Base-by-base conservation (phyloP, 1,140 invertebrate genomes). In the Danaus plexippus region DNA sequence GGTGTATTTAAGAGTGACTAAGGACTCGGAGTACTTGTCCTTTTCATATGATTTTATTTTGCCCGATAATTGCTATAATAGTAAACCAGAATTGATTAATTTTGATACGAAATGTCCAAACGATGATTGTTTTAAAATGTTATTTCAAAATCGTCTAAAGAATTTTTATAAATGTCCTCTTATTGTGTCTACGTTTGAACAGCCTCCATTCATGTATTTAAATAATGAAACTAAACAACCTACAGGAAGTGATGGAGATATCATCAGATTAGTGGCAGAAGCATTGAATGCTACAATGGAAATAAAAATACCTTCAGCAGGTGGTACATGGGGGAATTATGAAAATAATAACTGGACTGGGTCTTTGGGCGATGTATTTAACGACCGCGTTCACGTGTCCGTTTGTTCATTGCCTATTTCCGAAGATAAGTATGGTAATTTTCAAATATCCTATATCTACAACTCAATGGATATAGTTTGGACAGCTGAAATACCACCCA, bases 391-490 rank as follows among this genome's bases (percentile, higher is more conserved):
- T 22, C 62, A 79, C 40, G 57, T 57, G 11, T 74, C 79, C 1
- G 66, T 74, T 10, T 77, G 73, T 43, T 69, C 71, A 6, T 50
- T 73, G 43, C 77, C 77, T 9, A 49, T 80, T 1, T 73, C 72
- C 2, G 57, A 61, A 8, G 52, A 54, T 40, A 71, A 67, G 59
- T 73, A 79, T 61, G 70, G 59, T 10, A 71, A 82, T 68, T 82
- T 80, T 57, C 70, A 73, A 66, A 74, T 73, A 62, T 82, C 77
- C 15, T 71, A 68, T 11, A 58, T 73, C 22, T 80, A 82, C 48
- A 69, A 75, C 54, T 65, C 67, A n/a, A 73, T 77, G 65, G 77
- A 80, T 22, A 73, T 79, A 8, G 77, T 82, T 10, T 82, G 77
- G 79, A 67, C 64, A 5, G 59, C 77, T 11, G 57, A 55, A 49